Conservation (phyloP, 2,797 vertebrate species). For the Pangasius sanitwongsei region DNA sequence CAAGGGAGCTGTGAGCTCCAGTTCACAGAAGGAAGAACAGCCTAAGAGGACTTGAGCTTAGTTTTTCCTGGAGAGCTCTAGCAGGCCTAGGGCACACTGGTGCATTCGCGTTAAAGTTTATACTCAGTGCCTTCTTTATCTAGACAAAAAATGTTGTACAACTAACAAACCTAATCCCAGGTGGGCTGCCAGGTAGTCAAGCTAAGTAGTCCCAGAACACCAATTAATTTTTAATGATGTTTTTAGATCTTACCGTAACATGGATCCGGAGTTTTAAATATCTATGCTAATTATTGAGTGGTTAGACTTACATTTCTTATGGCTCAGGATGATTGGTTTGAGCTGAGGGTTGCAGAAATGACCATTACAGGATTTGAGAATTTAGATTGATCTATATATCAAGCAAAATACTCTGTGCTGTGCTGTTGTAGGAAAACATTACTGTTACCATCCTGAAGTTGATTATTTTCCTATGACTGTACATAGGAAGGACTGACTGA, state of each 20-base stretch:
- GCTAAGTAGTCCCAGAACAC: constrained; percentile 2
- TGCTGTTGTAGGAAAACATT: not conserved
- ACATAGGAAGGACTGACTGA: too few relatives aligned
- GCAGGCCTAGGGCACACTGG: not conserved
- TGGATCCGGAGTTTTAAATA: constrained; percentile 4
- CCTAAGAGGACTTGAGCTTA: constrained; percentile 35
- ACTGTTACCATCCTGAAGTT: not conserved
- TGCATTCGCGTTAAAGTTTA: not conserved
- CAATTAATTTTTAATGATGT: constrained; percentile 32
- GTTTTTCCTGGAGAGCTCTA: constrained; percentile 26
- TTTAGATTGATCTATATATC: not conserved
- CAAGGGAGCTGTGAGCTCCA: constrained; percentile 31
- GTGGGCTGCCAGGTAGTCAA: not conserved
- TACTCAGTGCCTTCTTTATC: not conserved
- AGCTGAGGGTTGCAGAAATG: not conserved
- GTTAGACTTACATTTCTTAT: not conserved
- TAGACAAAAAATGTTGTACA: not conserved
- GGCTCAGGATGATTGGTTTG: not conserved
- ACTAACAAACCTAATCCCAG: not conserved
- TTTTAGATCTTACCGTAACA: constrained; percentile 3
- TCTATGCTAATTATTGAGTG: not conserved
- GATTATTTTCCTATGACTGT: not conserved
- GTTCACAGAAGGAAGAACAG: constrained; percentile 12
- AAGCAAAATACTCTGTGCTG: not conserved
- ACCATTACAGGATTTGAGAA: not conserved